Base-by-base conservation (phyloP, 2,888 invertebrate genomes). In the Polyploca ridens region DNA sequence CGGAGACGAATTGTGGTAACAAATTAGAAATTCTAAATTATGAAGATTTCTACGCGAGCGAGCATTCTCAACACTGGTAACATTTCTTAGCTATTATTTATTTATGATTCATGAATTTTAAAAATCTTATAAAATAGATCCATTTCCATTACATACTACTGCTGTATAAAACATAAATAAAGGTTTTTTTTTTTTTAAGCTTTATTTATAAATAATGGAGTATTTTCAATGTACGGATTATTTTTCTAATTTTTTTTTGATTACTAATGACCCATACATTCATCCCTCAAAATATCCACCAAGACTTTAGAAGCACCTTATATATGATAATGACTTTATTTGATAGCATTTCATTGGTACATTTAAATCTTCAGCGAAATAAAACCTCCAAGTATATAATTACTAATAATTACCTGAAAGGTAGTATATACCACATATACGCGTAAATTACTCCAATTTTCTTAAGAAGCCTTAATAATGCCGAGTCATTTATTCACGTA, bases 1-100 rank as follows among this genome's bases (percentile, higher is more conserved):
- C 61, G 11, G 61, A 69, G 70, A 69, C 62, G 67, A 66, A 69
- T 74, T 68, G 66, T 58, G 62, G 68, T 63, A 72, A 70, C 68
- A 77, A 76, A 77, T 73, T 77, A 67, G 44, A 14, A 61, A 44
- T 27, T 44, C 44, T 61, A 61, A 61, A 61, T 44, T 61, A 16
- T 38, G 16, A 61, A 19, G 44, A 44, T 38, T 61, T 61, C 27
- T n/a, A 61, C 44, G 1, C 41, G 19, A 49, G 49, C n/a, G 49
- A 54, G 54, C 54, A 19, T 54, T 54, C 19, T 19, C 19, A 10
- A 54, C 19, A 19, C 7, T 54, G 54, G 19, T 54, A 13, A 41
- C 1, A 54, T 54, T 19, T 54, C 54, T 19, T 54, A 19, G 8
- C 54, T 10, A 19, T 19, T 41, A n/a, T n/a, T 27, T 27, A 27